Evolutionary conservation across 2,113 vertebrate species (phyloP).

Genomic region (Peromyscus maniculatus): DNA sequence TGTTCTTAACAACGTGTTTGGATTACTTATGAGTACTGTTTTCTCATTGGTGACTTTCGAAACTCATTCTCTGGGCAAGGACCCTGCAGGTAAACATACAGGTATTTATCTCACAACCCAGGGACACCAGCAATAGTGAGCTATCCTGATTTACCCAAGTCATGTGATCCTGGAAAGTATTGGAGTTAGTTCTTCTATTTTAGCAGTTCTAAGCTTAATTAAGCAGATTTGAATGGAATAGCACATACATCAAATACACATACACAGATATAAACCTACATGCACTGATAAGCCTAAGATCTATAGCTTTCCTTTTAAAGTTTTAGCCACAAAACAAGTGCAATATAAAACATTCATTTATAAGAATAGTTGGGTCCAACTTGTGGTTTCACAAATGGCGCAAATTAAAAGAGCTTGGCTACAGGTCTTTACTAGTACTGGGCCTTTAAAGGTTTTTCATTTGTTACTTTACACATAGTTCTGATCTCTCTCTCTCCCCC

Average conservation of each 20-base stretch:
- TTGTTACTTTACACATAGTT: not conserved
- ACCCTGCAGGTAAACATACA: not conserved
- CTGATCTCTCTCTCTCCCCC: no score
- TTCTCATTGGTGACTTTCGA: not conserved
- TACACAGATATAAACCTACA: not conserved
- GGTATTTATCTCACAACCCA: not conserved
- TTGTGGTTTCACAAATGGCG: not conserved
- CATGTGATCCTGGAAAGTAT: not conserved
- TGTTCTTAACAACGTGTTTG: conserved; percentile 8
- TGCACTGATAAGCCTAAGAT: not conserved
- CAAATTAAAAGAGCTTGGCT: not conserved
- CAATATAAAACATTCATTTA: not conserved
- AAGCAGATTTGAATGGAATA: not conserved
- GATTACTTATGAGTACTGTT: not conserved
- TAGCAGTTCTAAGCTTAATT: not conserved
- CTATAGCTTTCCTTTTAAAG: not conserved
- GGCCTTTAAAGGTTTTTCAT: not conserved
- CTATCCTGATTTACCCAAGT: not conserved
- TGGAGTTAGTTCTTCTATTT: not conserved
- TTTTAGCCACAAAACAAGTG: not conserved
- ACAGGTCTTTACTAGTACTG: not conserved
- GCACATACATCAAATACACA: not conserved
- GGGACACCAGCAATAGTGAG: not conserved
- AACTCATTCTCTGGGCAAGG: not conserved
- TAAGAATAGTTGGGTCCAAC: not conserved